These are phyloP conservation scores for Neoitamus cyanurus DNA, from an alignment of 2,888 invertebrate genomes.

Conservation along the genomic window DNA sequence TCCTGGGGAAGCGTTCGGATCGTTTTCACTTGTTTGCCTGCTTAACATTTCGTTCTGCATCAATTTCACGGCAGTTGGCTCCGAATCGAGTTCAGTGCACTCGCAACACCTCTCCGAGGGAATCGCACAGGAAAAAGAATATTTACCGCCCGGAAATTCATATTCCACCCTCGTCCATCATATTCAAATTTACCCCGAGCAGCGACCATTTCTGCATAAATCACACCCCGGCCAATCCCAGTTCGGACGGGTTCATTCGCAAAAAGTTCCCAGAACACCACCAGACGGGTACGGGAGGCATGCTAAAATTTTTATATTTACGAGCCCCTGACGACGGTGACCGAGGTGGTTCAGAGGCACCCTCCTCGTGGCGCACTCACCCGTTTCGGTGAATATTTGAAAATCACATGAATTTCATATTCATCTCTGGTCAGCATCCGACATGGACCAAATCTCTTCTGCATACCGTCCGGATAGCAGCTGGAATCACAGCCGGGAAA, in stretches of 20 bases:
- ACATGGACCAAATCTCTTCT: slow-evolving; percentile 28
- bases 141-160: background rate
- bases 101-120: background rate
- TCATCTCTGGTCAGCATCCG: slow-evolving; percentile 50
- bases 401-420: slow-evolving; percentile 52
- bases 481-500: slow-evolving; percentile 34
- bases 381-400: slow-evolving; percentile 51
- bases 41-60: slow-evolving; percentile 29
- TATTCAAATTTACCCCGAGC: slow-evolving; percentile 54
- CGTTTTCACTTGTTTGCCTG: slow-evolving; percentile 2
- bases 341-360: background rate
- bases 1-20: background rate
- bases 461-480: slow-evolving; percentile 28
- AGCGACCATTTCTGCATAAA: slow-evolving; percentile 36
- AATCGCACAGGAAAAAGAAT: background rate
- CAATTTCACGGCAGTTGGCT: slow-evolving; percentile 22
- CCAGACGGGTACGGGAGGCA: background rate
- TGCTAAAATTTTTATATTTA: slow-evolving; percentile 40
- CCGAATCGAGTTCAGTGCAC: background rate
- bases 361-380: background rate
- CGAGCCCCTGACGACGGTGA: slow-evolving; percentile 14
- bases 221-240: background rate
- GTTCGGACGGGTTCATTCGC: background rate
- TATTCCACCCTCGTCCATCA: slow-evolving; percentile 57
- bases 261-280: background rate